Evolutionary conservation across 2,113 vertebrate species (phyloP), one percentile per base, ranked within the genome.

Genomic region (Sorex araneus): DNA sequence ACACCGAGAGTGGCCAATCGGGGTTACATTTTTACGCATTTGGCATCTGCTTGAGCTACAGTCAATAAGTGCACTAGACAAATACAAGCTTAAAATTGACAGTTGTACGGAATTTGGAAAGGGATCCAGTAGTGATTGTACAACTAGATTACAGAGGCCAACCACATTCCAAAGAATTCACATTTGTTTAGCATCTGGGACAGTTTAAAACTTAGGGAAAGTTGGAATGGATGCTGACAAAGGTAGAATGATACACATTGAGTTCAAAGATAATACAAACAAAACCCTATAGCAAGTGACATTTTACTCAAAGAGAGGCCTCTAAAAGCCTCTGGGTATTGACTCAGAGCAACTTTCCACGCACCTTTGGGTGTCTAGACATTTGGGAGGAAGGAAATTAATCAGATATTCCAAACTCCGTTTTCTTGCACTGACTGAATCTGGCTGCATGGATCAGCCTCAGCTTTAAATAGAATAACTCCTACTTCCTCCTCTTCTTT

Each of bases 151-250:
- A 95, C 36, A 94, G 80, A 91, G 91, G 90, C 83, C 60, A 25
- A 81, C 60, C 45, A 60, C 80, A 89, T 96, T 97, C 92, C 93
- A 95, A 87, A 92, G 77, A 89, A 88, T 95, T 89, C 91, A 89
- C 85, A 93, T 96, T 95, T 89, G 63, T 83, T 69, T 47, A 73
- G 91, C 96, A 94, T 95, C 95, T 97, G 96, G 96, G 89, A 96
- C 40, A 85, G 94, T 82, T 97, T 95, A 94, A 93, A 95, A 75
- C 54, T 81, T 79, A 79, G 47, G 76, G 1, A n/a, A 80, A 94
- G 90, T 93, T 91, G 80, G 84, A 94, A 95, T 94, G 82, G 40
- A 93, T 95, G 93, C 93, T 92, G 92, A 92, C 90, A 94, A 95
- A 95, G 77, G 81, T 89, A 87, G 32, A 95, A 86, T 76, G 96